Conservation (phyloP, 2,888 invertebrate species). For the Cetonia aurata region DNA sequence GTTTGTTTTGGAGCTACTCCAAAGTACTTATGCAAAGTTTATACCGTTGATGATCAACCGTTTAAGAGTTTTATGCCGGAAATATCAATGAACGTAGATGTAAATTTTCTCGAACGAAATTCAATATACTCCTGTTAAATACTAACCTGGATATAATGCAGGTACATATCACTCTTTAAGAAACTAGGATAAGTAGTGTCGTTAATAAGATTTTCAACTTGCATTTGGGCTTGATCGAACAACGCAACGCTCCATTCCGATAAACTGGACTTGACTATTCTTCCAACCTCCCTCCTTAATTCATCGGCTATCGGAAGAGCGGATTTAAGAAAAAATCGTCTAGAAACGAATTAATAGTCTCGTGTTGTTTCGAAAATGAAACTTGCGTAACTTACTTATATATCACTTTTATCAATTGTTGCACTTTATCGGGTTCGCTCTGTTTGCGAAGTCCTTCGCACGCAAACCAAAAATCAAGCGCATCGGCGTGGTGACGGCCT, state of each 20-base stretch:
- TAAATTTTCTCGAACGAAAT: too few species aligned
- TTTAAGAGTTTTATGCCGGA: too few species aligned
- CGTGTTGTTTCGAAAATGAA: background rate
- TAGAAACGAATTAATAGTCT: slow-evolving; percentile 45
- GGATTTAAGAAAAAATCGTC: slow-evolving; percentile 83
- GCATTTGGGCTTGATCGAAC: slow-evolving; percentile 79
- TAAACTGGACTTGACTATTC: slow-evolving; percentile 78
- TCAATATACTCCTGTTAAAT: background rate
- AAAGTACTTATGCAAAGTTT: too few species aligned
- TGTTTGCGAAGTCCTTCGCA: slow-evolving; percentile 89
- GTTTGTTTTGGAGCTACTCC: too few species aligned
- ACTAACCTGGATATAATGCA: slow-evolving; percentile 83
- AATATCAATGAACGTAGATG: too few species aligned
- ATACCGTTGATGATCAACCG: too few species aligned
- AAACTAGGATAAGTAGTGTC: slow-evolving; percentile 93
- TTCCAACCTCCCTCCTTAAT: slow-evolving; percentile 82
- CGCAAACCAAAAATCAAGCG: slow-evolving; percentile 94
- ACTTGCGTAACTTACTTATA: slow-evolving; percentile 73
- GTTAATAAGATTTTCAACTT: slow-evolving; percentile 86
- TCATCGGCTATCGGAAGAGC: slow-evolving; percentile 87
- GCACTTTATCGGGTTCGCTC: slow-evolving; percentile 77
- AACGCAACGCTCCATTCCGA: slow-evolving; percentile 74
- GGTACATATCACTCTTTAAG: slow-evolving; percentile 92
- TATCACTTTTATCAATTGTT: slow-evolving; percentile 85
- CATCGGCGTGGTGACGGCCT: slow-evolving; percentile 82